These are phyloP conservation scores for Rhyacophila brunnea DNA, from an alignment of 1,140 invertebrate species.

Conservation along the genomic window DNA sequence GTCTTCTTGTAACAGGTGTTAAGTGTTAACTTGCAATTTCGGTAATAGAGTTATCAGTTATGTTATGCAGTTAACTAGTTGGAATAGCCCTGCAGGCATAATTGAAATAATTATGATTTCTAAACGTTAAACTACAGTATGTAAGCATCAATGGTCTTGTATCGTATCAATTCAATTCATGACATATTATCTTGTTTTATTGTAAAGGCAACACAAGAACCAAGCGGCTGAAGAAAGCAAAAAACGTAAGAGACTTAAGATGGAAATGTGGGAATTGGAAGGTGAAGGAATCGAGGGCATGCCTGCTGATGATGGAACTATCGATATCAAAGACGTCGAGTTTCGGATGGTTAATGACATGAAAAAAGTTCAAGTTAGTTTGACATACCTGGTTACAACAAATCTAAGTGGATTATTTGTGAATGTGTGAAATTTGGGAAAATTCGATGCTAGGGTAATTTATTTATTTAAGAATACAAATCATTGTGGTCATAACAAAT, in stretches of 20 bases:
- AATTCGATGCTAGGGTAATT: too few relatives aligned
- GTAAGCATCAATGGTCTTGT: not conserved
- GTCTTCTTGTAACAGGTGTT: too few relatives aligned
- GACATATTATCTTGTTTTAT: conserved; percentile 8
- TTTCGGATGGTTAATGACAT: conserved; percentile 76
- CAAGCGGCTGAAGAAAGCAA: conserved; percentile 62
- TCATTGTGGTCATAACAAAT: too few relatives aligned
- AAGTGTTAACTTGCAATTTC: too few relatives aligned
- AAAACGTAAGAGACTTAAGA: conserved; percentile 74
- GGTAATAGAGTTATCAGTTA: too few relatives aligned
- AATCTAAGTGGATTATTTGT: too few relatives aligned
- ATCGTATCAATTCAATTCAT: not conserved
- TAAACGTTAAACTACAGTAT: too few relatives aligned
- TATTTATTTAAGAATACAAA: too few relatives aligned
- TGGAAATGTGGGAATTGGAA: conserved; percentile 50
- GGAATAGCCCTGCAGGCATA: too few relatives aligned
- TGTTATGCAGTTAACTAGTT: too few relatives aligned
- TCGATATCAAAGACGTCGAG: conserved; percentile 91
- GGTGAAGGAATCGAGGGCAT: conserved; percentile 53
- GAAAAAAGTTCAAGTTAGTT: conserved; percentile 59
- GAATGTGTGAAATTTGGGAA: too few relatives aligned
- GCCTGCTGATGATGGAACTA: conserved; percentile 58
- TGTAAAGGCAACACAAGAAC: conserved; percentile 51
- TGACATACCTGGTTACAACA: too few relatives aligned
- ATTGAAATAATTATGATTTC: not conserved